phyloP scores from a whole-genome alignment of 2,888 invertebrate species.

The Unio delphinus region DNA sequence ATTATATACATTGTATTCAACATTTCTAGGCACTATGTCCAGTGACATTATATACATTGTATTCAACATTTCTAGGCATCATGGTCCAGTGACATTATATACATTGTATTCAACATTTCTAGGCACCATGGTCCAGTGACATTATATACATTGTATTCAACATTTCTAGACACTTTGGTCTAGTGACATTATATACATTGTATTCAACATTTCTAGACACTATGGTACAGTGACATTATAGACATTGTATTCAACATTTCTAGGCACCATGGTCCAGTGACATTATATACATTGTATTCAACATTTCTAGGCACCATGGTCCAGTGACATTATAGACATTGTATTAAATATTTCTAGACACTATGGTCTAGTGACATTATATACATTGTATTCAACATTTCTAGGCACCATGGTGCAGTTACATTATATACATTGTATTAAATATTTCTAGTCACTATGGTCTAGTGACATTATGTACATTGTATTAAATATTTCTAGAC shows the following conservation, averaged over 20 bases:
- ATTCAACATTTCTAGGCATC: constrained; percentile 73
- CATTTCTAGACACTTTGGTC: too few species aligned
- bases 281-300: constrained; percentile 81
- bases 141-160: constrained; percentile 76
- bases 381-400: too few species aligned
- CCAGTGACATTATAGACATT: constrained; percentile 81
- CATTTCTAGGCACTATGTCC: too few species aligned
- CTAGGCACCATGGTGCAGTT: too few species aligned
- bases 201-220: too few species aligned
- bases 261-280: constrained; percentile 81
- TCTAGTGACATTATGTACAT: constrained; percentile 82
- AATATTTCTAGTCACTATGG: constrained; percentile 76
- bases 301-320: too few species aligned
- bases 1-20: constrained; percentile 81
- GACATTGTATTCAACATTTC: constrained; percentile 68
- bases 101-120: too few species aligned
- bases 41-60: constrained; percentile 79
- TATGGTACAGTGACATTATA: constrained; percentile 81
- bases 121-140: too few species aligned
- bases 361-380: constrained; percentile 82
- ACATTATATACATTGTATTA: constrained; percentile 77
- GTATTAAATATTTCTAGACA: constrained; percentile 72
- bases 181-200: constrained; percentile 80
- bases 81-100: constrained; percentile 82
- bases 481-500: too few species aligned